Conservation (phyloP, 2,888 invertebrate species). For the Schrankia costaestrigalis region DNA sequence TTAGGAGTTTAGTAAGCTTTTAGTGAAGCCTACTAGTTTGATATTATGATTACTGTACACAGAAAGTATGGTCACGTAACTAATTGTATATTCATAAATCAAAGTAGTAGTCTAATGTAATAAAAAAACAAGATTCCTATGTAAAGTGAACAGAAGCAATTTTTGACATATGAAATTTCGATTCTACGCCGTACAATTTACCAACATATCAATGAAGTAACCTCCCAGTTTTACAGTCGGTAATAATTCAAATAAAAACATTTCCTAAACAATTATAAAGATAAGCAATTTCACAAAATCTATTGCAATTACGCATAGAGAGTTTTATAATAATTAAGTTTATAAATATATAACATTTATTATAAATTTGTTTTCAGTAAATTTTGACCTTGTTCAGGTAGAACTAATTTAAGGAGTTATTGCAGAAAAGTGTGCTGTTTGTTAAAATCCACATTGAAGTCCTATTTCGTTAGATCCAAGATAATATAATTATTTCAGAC, state of each 20-base stretch:
- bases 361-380: too few relatives aligned
- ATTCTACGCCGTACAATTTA: slow-evolving; percentile 47
- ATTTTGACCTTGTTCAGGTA: too few relatives aligned
- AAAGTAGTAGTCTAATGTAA: slow-evolving; percentile 17
- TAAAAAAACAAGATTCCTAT: slow-evolving; percentile 30
- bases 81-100: slow-evolving; percentile 7
- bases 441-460: too few relatives aligned
- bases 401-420: too few relatives aligned
- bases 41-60: slow-evolving; percentile 29
- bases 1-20: slow-evolving; percentile 48
- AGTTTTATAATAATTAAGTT: too few relatives aligned
- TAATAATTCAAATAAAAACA: slow-evolving; percentile 3
- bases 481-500: slow-evolving; percentile 4
- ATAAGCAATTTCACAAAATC: too few relatives aligned
- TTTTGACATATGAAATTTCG: slow-evolving; percentile 42
- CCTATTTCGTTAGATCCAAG: slow-evolving; percentile 8
- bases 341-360: too few relatives aligned
- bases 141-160: slow-evolving; percentile 48
- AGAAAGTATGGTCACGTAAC: not conserved
- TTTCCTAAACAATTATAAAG: not conserved
- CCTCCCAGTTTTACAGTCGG: slow-evolving; percentile 32
- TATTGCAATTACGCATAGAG: too few relatives aligned
- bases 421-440: too few relatives aligned
- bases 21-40: slow-evolving; percentile 41
- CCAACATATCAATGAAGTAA: slow-evolving; percentile 62